Evolutionary conservation across 2,113 vertebrate genomes (phyloP), one percentile per base, ranked within the genome.

Genomic region (Hyaena hyaena): DNA sequence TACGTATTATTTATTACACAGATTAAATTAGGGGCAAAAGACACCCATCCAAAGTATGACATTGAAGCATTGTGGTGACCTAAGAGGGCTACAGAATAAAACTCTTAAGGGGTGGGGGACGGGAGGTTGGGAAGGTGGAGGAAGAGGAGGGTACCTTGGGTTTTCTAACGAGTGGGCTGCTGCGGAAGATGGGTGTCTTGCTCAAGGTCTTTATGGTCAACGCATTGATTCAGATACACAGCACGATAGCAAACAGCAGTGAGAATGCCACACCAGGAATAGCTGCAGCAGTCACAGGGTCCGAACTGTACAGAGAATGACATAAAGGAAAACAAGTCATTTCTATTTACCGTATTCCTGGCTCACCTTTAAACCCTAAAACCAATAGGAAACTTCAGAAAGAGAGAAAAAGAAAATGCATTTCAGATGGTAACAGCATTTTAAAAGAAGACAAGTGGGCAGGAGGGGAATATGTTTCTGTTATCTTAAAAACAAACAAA

Each of bases 381-480:
- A 66, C 73, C 94, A 83, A 26, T 48, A 88, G 91, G 95, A 88
- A 96, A 96, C 85, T 85, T 88, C 58, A 73, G 48, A 90, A 63
- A 81, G 31, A 65, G 23, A 92, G 65, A 45, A 63, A 84, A 61
- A 77, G 50, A 28, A 69, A 63, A 80, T 53, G 26, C 7, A 81
- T 33, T 91, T 94, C 61, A 88, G 77, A 31, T 80, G 69, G 24
- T 93, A 73, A 48, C 14, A 74, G 43, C n/a, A 48, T 94, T 92
- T 91, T 96, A 55, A 90, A 74, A 89, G 39, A 92, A 95, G 73
- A 58, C 10, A 93, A 45, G 80, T 97, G 93, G 76, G 93, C 97
- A 96, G 58, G 91, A 98, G 35, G 94, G 66, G 90, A 97, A 94
- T 53, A 66, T 68, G 93, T 98, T 96, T 97, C 84, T 91, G 96